Conservation (phyloP, 2,888 invertebrate genomes). For the Hirtodrosophila histrioides region DNA sequence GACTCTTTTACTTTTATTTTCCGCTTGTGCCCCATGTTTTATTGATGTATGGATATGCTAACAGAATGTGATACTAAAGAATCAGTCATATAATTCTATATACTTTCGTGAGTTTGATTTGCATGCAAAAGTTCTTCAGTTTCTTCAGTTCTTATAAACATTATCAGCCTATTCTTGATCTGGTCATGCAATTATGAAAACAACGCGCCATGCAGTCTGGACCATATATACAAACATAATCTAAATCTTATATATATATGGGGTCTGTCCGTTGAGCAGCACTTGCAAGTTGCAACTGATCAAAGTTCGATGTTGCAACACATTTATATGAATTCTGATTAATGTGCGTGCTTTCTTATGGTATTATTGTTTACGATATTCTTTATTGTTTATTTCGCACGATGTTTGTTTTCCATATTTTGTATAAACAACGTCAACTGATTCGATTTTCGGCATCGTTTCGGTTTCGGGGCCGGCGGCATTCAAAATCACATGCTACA, state of each 20-base stretch:
- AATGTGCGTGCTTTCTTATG: conserved; percentile 9
- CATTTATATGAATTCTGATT: conserved; percentile 17
- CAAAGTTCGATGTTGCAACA: background rate
- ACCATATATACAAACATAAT: background rate
- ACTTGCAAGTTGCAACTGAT: conserved; percentile 2
- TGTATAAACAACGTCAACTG: conserved; percentile 69
- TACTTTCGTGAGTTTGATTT: background rate
- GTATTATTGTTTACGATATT: conserved; percentile 34
- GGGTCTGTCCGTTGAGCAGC: no score
- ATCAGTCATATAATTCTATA: no score
- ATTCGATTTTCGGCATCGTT: conserved; percentile 35
- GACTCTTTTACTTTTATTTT: conserved; percentile 20
- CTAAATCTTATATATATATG: no score
- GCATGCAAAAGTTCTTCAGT: background rate
- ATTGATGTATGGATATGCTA: conserved; percentile 34
- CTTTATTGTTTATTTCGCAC: conserved; percentile 32
- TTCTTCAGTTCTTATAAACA: no score
- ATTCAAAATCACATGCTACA: conserved; percentile 14
- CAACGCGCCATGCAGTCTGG: conserved; percentile 59
- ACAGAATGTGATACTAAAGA: conserved; percentile 18
- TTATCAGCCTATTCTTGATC: no score
- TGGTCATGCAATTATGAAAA: conserved; percentile 2
- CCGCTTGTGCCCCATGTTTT: conserved; percentile 37
- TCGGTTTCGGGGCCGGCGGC: conserved; percentile 25
- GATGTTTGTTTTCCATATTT: conserved; percentile 52